Evolutionary conservation across 2,888 invertebrate genomes (phyloP), one percentile per base, ranked within the genome.

Genomic region (Hecatera dysodea): DNA sequence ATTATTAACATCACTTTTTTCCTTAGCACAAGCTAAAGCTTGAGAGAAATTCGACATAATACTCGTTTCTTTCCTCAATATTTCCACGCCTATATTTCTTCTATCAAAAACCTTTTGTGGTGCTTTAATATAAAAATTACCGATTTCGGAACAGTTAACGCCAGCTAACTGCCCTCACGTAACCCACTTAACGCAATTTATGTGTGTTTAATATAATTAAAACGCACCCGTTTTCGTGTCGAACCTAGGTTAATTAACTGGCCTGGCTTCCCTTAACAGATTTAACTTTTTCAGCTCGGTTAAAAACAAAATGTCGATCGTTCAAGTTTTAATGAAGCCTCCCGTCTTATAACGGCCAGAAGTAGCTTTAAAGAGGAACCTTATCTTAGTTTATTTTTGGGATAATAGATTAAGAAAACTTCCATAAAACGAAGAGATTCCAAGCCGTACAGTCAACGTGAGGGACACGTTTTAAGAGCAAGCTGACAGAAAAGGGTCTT

Each of bases 171-270:
- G 84, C 74, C 82, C 82, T 24, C 80, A 78, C 85, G 86, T 87
- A 84, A 79, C 85, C 88, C 86, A 88, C 85, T 90, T 87, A 85
- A 75, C 83, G 74, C 80, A 84, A 87, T 90, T 90, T 88, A 88
- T 69, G 67, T 15, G 82, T 81, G 83, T 88, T 88, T 85, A 86
- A 88, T 84, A 80, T 89, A 90, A 92, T 92, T 90, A 90, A 90
- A 89, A 87, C 82, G 77, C 85, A 85, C 80, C 88, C 83, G 84
- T 88, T 91, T 91, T 91, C 89, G 84, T 89, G 88, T 85, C 81
- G 78, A 83, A 82, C 86, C 77, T 81, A 79, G 81, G 82, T 88
- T 92, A 90, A 92, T 92, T 91, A 91, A 89, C 86, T 80, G 83
- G 74, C 83, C 83, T 75, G 75, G 60, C 81, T 70, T 50, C 77